phyloP scores from a whole-genome alignment of 2,888 invertebrate genomes.

The Mantis religiosa region DNA sequence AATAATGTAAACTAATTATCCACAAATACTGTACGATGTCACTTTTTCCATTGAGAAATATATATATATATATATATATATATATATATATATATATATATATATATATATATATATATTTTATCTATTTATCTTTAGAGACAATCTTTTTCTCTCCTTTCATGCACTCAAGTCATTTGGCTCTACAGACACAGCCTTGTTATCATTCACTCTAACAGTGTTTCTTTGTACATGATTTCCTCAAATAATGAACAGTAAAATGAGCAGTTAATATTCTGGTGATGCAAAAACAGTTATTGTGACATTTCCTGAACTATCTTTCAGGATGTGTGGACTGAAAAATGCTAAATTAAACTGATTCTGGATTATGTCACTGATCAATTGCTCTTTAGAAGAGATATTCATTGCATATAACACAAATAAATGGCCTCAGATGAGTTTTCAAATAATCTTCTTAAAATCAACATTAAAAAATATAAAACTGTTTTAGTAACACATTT shows the following conservation, averaged over 20 bases:
- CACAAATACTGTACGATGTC: not conserved
- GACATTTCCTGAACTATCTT: not conserved
- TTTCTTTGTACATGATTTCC: constrained; percentile 3
- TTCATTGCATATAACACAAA: not conserved
- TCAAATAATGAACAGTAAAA: not conserved
- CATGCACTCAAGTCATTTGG: constrained; percentile 8
- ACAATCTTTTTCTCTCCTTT: not conserved
- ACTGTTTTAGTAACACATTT: not conserved
- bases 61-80: no score
- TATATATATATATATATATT: no score
- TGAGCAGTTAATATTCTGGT: not conserved
- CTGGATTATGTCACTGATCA: not conserved
- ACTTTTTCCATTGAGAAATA: constrained; percentile 6
- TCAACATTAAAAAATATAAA: not conserved
- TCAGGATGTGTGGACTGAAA: not conserved
- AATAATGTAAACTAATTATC: not conserved
- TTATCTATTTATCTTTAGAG: not conserved
- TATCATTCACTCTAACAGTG: not conserved
- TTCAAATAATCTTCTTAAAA: not conserved
- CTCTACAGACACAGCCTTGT: constrained; percentile 15
- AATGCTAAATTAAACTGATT: not conserved
- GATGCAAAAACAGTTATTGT: not conserved
- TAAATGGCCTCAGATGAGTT: not conserved
- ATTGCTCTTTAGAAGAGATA: not conserved
- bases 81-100: no score